Evolutionary conservation across 1,140 invertebrate genomes (phyloP).

Genomic region (Cryptotermes secundus): DNA sequence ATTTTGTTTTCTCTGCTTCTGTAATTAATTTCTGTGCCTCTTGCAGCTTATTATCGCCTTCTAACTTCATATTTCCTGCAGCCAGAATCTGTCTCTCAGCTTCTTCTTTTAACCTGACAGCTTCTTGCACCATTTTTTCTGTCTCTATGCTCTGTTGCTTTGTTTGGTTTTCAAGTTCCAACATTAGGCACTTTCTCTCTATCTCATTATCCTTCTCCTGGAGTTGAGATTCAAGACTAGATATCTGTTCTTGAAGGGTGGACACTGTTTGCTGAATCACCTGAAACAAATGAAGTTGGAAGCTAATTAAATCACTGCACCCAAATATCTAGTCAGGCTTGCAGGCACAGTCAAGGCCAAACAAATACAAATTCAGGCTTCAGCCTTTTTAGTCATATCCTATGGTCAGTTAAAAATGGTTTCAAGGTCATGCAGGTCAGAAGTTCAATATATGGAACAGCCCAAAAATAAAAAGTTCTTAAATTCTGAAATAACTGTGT

Average conservation of each 20-base stretch:
- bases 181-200: constrained; percentile 47
- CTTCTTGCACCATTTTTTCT: constrained; percentile 28
- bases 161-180: constrained; percentile 42
- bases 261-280: background rate
- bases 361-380: no score
- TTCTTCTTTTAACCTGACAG: background rate
- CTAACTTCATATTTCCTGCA: background rate
- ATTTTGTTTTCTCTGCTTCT: constrained; percentile 21
- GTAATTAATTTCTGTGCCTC: background rate
- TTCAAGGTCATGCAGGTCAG: no score
- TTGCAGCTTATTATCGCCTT: background rate
- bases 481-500: no score
- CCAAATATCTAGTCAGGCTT: no score
- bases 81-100: background rate
- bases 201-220: constrained; percentile 49
- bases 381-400: no score
- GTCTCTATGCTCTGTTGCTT: constrained; percentile 34
- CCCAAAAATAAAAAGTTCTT: no score
- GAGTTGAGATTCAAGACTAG: constrained; percentile 24
- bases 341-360: no score
- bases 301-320: background rate
- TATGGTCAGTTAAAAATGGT: no score
- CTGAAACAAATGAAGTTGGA: background rate
- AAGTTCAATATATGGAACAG: no score
- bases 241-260: constrained; percentile 39